phyloP scores from a whole-genome alignment of 2,113 vertebrate species.

The Lynx canadensis region DNA sequence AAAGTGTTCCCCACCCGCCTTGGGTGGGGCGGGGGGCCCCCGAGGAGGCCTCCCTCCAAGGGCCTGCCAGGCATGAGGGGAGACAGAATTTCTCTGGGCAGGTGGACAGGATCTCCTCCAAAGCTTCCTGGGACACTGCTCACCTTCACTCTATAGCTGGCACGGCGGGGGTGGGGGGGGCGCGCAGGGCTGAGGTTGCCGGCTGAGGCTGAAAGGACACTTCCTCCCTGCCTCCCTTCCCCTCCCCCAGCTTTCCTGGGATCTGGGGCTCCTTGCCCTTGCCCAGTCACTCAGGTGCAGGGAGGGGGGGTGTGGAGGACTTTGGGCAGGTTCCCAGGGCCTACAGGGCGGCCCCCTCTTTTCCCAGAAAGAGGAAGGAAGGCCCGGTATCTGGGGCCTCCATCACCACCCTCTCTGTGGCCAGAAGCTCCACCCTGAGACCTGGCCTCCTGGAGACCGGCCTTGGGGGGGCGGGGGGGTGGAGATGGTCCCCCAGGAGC shows the following conservation, averaged over 20 bases:
- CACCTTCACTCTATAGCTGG: not conserved
- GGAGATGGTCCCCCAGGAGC: not conserved
- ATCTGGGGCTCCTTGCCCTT: not conserved
- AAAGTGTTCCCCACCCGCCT: not conserved
- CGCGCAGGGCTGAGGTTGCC: not conserved
- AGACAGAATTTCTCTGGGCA: not conserved
- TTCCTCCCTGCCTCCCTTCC: rapidly evolving
- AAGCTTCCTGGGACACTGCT: not conserved
- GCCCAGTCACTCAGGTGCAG: not conserved
- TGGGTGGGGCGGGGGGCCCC: no score
- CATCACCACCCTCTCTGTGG: not conserved
- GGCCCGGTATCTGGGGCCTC: not conserved
- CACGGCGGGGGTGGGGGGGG: rapidly evolving
- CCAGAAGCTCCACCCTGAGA: not conserved
- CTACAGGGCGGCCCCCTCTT: not conserved
- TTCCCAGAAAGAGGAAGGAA: slow-evolving; percentile 19
- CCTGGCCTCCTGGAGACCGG: not conserved
- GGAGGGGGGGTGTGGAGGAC: not conserved
- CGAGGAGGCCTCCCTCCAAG: not conserved
- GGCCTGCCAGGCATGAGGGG: not conserved
- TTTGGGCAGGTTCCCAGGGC: not conserved
- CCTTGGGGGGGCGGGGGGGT: not conserved
- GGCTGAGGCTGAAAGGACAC: rapidly evolving
- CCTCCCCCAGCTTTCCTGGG: not conserved
- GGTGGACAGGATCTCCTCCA: not conserved